Evolutionary conservation across 2,113 vertebrate genomes (phyloP), one percentile per base, ranked within the genome.

Genomic region (Mugil cephalus): DNA sequence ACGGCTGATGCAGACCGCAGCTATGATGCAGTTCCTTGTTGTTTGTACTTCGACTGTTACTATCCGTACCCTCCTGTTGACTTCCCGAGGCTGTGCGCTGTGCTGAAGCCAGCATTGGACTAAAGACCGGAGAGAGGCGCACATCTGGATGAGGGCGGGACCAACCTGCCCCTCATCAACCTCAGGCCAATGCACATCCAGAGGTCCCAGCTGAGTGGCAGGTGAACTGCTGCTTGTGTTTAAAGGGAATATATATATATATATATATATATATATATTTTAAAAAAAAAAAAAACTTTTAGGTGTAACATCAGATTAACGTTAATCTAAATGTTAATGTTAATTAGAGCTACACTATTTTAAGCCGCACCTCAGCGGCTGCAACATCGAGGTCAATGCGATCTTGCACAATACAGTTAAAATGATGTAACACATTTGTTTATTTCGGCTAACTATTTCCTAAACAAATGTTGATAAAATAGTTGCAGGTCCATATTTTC

Each of bases 101-200:
- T 72, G 80, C 69, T 14, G 74, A 48, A 62, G 69, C 61, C 85
- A 82, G 77, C 61, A 39, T 77, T 40, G 66, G 77, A 83, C 75
- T 76, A 81, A 70, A 34, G 47, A n/a, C 24, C 1, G 43, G 55
- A 75, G 74, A 75, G 79, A 65, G 56, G 66, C 39, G 68, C 88
- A 90, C 90, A 93, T 91, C 91, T 92, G 92, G 88, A 83, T 66
- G 67, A 78, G 87, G 90, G 90, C 79, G 86, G 89, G 65, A 54
- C 79, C 68, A 43, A 53, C 42, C 78, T 65, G 59, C 77, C 63
- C 65, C 67, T 82, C 59, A 39, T 50, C 69, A 12, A 45, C 61
- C 55, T 55, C 48, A 59, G 80, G 71, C 89, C 89, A 90, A 87
- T 88, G 19, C 86, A 47, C 36, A 53, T 59, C 59, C 74, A 68